Conservation (phyloP, 2,797 vertebrate species). For the Pseudocheirus occidentalis region DNA sequence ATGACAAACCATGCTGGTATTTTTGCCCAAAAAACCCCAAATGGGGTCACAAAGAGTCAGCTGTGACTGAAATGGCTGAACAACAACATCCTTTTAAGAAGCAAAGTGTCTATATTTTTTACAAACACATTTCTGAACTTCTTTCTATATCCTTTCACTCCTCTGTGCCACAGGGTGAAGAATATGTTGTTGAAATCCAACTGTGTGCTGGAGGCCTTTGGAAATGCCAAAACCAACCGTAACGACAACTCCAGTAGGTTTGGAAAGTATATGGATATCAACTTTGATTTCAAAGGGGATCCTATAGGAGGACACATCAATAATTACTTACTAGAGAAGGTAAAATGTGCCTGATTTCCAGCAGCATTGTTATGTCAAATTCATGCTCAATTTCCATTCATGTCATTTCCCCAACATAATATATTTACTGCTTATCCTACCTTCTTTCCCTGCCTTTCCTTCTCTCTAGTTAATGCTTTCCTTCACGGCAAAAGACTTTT, state of each 20-base stretch:
- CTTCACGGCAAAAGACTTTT: not conserved
- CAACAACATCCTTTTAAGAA: not conserved
- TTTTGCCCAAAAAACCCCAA: not conserved
- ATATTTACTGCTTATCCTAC: not conserved
- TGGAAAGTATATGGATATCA: slow-evolving; percentile 99
- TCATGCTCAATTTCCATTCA: not conserved
- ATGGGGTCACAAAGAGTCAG: not conserved
- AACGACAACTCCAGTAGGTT: slow-evolving; percentile 99
- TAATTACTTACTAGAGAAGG: slow-evolving; percentile 99
- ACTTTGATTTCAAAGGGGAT: slow-evolving; percentile 99
- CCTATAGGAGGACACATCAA: slow-evolving; percentile 98
- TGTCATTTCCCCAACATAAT: slow-evolving; percentile 8
- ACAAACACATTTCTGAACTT: not conserved
- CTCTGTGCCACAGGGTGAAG: slow-evolving; percentile 89
- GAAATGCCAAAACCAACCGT: slow-evolving; percentile 98
- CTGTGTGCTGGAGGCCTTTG: slow-evolving; percentile 97
- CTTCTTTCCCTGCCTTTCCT: not conserved
- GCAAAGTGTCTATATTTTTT: slow-evolving; percentile 3
- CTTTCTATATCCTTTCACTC: slow-evolving; percentile 35
- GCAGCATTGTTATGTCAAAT: slow-evolving; percentile 9
- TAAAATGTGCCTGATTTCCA: slow-evolving; percentile 74
- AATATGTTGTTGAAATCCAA: slow-evolving; percentile 99
- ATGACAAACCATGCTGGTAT: not conserved
- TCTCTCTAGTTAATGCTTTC: slow-evolving; percentile 24
- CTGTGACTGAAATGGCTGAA: not conserved